A percentile compares a stretch with the other conserved stretches of the same genome.
Evolutionary conservation across 1,140 invertebrate genomes (phyloP).

Genomic region (Micrasema longulum): DNA sequence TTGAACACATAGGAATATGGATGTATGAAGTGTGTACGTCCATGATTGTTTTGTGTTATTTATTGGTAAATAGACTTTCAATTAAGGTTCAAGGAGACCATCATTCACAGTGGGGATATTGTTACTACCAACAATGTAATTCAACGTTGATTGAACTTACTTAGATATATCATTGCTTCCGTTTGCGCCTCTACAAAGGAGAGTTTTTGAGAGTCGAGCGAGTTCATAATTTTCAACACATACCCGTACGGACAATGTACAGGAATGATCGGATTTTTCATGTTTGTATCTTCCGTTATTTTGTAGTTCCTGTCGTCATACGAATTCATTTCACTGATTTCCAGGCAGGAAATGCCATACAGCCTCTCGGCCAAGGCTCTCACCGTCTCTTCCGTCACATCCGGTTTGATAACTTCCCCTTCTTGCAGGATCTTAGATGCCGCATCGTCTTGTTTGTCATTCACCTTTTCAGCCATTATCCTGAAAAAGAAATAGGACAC

Average conservation of each 20-base stretch:
- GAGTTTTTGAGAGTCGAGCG: conserved; percentile 78
- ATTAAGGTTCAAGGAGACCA: too few relatives aligned
- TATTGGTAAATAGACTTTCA: too few relatives aligned
- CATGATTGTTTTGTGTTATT: too few relatives aligned
- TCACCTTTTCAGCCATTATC: conserved; percentile 15
- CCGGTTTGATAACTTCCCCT: conserved; percentile 73
- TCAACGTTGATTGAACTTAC: conserved; percentile 63
- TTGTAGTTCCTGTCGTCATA: conserved; percentile 88
- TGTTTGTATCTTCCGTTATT: conserved; percentile 65
- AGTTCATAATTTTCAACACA: conserved; percentile 85
- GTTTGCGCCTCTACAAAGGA: conserved; percentile 78
- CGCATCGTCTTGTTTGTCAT: not conserved
- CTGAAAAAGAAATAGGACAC: too few relatives aligned
- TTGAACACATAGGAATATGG: too few relatives aligned
- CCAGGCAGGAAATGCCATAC: conserved; percentile 77
- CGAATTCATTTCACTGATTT: conserved; percentile 76
- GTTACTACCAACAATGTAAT: too few relatives aligned
- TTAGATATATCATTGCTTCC: conserved; percentile 75
- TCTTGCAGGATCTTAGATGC: conserved; percentile 62
- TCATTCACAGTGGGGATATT: too few relatives aligned
- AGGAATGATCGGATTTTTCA: conserved; percentile 71
- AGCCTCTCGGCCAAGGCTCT: conserved; percentile 71
- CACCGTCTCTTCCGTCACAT: conserved; percentile 64
- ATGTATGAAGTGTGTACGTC: too few relatives aligned
- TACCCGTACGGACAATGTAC: conserved; percentile 73